A percentile compares a stretch with the other conserved stretches of the same genome.
phyloP scores from a whole-genome alignment of 2,113 vertebrate species.

The Rhea americana region DNA sequence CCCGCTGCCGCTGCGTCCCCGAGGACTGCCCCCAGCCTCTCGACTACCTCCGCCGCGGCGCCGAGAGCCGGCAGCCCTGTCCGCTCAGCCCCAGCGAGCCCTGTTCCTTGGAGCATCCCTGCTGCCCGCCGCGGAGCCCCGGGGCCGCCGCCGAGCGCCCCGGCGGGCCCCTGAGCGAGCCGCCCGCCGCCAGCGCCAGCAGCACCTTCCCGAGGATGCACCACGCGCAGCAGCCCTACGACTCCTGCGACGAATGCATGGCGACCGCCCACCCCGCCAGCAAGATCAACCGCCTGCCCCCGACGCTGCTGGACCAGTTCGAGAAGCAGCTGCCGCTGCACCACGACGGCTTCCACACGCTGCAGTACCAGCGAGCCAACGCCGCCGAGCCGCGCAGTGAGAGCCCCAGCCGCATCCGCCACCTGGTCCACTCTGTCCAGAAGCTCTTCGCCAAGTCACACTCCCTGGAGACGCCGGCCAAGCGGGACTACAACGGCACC shows the following conservation, averaged over 20 bases:
- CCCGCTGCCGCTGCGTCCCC: conserved; percentile 88
- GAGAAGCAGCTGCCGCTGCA: conserved; percentile 97
- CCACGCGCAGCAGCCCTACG: conserved; percentile 87
- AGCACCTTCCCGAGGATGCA: conserved; percentile 97
- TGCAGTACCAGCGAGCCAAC: conserved; percentile 92
- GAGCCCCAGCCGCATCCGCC: conserved; percentile 96
- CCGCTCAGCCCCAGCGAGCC: conserved; percentile 83
- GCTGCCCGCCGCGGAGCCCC: conserved; percentile 81
- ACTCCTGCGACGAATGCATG: conserved; percentile 96
- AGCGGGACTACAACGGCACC: conserved; percentile 91
- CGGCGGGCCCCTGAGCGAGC: conserved; percentile 82
- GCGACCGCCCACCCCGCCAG: conserved; percentile 80
- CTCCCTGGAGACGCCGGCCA: conserved; percentile 93
- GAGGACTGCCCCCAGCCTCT: conserved; percentile 83
- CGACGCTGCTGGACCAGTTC: conserved; percentile 93
- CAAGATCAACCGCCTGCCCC: conserved; percentile 94
- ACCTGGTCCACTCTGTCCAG: conserved; percentile 98
- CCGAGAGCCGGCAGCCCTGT: conserved; percentile 71
- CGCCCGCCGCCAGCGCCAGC: conserved; percentile 82
- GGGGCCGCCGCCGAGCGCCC: conserved; percentile 71
- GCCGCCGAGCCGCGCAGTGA: conserved; percentile 91
- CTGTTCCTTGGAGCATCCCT: conserved; percentile 85
- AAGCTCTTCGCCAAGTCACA: conserved; percentile 98
- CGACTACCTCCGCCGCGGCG: conserved; percentile 79
- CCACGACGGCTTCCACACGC: conserved; percentile 97